Conservation (phyloP, 2,113 vertebrate species). For the Ciconia boyciana region DNA sequence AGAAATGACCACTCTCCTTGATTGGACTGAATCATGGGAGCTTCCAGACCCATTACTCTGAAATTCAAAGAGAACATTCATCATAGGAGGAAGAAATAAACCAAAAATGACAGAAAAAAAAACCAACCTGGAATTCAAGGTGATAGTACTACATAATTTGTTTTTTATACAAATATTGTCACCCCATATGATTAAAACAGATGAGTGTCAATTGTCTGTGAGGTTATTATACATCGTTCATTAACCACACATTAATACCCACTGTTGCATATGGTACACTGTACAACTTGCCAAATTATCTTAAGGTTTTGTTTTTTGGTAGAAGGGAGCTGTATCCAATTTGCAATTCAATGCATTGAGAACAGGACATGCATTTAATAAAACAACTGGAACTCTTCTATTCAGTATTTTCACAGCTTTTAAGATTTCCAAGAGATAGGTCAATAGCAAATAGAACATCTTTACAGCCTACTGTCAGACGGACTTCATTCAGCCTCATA, state of each 20-base stretch:
- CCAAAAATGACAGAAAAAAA: not conserved
- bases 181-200: not conserved
- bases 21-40: conserved; percentile 78
- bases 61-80: conserved; percentile 33
- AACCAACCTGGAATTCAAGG: not conserved
- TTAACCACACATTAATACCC: not conserved
- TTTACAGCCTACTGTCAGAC: not conserved
- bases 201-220: not conserved
- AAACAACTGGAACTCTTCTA: not conserved
- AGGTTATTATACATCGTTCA: not conserved
- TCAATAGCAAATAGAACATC: not conserved
- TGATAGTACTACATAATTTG: not conserved
- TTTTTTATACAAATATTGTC: not conserved
- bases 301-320: not conserved
- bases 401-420: not conserved
- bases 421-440: not conserved
- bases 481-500: not conserved
- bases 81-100: not conserved
- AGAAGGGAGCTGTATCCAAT: not conserved
- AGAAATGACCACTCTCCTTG: conserved; percentile 91
- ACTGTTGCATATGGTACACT: accelerated
- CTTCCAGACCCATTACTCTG: conserved; percentile 80
- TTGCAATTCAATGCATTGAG: not conserved
- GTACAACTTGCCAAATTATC: not conserved
- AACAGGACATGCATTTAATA: not conserved